phyloP scores from a whole-genome alignment of 2,888 invertebrate species.

The Philereme transversata region DNA sequence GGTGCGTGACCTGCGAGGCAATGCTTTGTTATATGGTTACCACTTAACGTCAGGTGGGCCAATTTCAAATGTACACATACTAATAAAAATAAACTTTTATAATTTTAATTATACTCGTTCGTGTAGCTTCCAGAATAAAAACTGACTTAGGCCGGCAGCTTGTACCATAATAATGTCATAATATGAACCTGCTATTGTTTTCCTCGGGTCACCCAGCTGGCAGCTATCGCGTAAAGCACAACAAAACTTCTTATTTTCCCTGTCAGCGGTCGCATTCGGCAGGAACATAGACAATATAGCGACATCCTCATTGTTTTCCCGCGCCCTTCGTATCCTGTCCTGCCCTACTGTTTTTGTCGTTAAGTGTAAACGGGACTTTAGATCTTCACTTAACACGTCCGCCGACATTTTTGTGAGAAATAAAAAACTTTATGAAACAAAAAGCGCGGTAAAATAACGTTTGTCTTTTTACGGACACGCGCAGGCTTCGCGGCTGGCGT shows the following conservation, averaged over 20 bases:
- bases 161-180: neutral
- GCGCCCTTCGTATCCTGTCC: constrained; percentile 90
- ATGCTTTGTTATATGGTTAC: too few relatives aligned
- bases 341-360: constrained; percentile 92
- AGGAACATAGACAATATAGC: constrained; percentile 94
- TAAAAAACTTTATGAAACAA: constrained; percentile 39
- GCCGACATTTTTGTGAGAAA: constrained; percentile 84
- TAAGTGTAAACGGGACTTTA: constrained; percentile 88
- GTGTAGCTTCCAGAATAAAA: neutral
- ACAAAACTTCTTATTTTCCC: constrained; percentile 89
- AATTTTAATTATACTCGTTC: too few relatives aligned
- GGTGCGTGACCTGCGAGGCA: too few relatives aligned
- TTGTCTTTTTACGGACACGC: constrained; percentile 40
- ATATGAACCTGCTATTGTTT: constrained; percentile 89
- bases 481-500: constrained; percentile 75
- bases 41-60: too few relatives aligned
- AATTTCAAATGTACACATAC: too few relatives aligned
- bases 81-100: too few relatives aligned
- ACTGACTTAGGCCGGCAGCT: constrained; percentile 1
- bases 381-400: constrained; percentile 91
- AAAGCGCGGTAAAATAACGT: constrained; percentile 56
- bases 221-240: constrained; percentile 91
- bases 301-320: constrained; percentile 93
- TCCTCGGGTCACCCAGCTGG: constrained; percentile 89
- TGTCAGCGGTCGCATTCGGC: constrained; percentile 85